Evolutionary conservation across 2,888 invertebrate genomes (phyloP).

Genomic region (Drosophila limbata): DNA sequence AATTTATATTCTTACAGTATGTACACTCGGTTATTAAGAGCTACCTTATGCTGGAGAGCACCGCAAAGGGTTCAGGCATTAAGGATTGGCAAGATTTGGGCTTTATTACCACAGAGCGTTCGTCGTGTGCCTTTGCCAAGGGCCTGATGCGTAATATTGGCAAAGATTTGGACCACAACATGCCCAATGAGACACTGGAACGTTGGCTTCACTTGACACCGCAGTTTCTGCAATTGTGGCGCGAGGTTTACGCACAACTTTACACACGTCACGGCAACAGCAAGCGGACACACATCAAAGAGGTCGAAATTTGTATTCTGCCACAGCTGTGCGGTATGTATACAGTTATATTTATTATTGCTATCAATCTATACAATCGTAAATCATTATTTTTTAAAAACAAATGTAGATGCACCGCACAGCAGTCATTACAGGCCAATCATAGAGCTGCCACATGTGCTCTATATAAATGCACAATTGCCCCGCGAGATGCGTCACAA

Average conservation of each 20-base stretch:
- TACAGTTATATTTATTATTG: background rate
- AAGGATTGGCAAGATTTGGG: slow-evolving; percentile 88
- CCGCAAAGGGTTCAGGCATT: slow-evolving; percentile 86
- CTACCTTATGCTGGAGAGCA: slow-evolving; percentile 89
- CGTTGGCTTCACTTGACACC: slow-evolving; percentile 86
- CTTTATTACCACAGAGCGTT: slow-evolving; percentile 87
- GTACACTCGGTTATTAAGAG: slow-evolving; percentile 92
- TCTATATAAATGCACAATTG: slow-evolving; percentile 92
- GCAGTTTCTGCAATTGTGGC: slow-evolving; percentile 86
- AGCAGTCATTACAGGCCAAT: slow-evolving; percentile 92
- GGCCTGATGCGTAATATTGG: slow-evolving; percentile 86
- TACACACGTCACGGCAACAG: slow-evolving; percentile 83
- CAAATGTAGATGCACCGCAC: slow-evolving; percentile 87
- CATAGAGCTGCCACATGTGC: slow-evolving; percentile 90
- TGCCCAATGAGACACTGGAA: slow-evolving; percentile 78
- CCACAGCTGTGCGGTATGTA: slow-evolving; percentile 66
- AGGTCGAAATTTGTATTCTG: slow-evolving; percentile 63
- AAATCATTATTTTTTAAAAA: slow-evolving; percentile 14
- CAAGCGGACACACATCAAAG: slow-evolving; percentile 61
- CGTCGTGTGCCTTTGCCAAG: slow-evolving; percentile 87
- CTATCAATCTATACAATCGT: slow-evolving; percentile 12
- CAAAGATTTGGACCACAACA: slow-evolving; percentile 75
- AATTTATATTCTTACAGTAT: slow-evolving; percentile 86
- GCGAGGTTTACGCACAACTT: slow-evolving; percentile 87
- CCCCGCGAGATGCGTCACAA: slow-evolving; percentile 91